phyloP scores from a whole-genome alignment of 2,888 invertebrate species.

The Synanthedon andrenaeformis region DNA sequence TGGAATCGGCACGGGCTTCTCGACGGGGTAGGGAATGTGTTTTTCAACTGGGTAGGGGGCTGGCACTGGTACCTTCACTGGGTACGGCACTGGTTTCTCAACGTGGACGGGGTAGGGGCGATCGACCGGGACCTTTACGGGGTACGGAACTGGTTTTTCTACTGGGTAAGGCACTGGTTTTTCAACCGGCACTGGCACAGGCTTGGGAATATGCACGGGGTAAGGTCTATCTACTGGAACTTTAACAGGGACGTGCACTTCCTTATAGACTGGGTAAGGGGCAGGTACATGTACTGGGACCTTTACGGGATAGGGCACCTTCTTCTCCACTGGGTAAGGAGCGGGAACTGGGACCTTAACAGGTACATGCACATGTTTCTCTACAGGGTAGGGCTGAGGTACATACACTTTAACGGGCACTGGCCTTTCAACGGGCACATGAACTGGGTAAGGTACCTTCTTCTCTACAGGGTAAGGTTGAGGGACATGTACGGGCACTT shows the following conservation, averaged over 20 bases:
- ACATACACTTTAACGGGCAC: conserved; percentile 66
- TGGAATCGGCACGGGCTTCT: conserved; percentile 75
- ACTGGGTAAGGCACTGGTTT: conserved; percentile 73
- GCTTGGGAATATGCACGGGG: conserved; percentile 73
- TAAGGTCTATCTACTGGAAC: conserved; percentile 76
- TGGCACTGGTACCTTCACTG: conserved; percentile 76
- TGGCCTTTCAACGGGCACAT: conserved; percentile 65
- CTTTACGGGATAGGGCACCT: conserved; percentile 75
- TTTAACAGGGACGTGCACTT: conserved; percentile 72
- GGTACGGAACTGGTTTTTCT: conserved; percentile 70
- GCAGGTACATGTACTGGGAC: conserved; percentile 72
- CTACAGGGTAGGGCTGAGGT: conserved; percentile 71
- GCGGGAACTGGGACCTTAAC: conserved; percentile 77
- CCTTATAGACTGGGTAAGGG: conserved; percentile 68
- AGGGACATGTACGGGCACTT: conserved; percentile 74
- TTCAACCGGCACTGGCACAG: conserved; percentile 71
- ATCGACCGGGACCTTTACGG: conserved; percentile 73
- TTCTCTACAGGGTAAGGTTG: conserved; percentile 79
- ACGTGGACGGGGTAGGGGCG: conserved; percentile 64
- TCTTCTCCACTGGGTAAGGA: conserved; percentile 77
- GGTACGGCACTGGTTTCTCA: conserved; percentile 58
- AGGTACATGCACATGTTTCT: conserved; percentile 73
- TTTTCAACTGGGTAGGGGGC: conserved; percentile 74
- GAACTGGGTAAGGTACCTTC: conserved; percentile 68
- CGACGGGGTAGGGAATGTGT: conserved; percentile 74